Base-by-base conservation (phyloP, 2,113 vertebrate genomes). In the Sylvilagus bachmani region DNA sequence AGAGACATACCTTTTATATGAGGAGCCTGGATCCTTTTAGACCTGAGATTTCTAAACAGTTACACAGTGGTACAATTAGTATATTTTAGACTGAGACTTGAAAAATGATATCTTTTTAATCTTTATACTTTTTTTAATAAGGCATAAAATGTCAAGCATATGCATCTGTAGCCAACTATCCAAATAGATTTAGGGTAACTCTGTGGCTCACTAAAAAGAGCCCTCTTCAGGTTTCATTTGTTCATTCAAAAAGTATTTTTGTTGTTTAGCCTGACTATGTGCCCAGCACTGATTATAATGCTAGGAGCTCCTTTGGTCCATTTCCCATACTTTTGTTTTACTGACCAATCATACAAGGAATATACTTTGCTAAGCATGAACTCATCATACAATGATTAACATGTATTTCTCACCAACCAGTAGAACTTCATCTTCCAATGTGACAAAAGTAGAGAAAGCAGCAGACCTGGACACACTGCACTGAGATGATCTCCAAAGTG, bases 71-170 rank as follows among this genome's bases (percentile, higher is more conserved):
- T 80, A 94, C 75, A 81, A 87, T 80, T 90, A 93, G 67, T 74
- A 29, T 85, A 85, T 62, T 93, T 95, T 89, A 95, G 69, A 90
- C 0, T 69, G 62, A 95, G 33, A 90, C 49, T 89, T 73, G 64
- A 64, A 71, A 90, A 92, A 44, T 16, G 29, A 74, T 86, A 16
- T 58, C 12, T 58, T 58, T 58, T 16, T 49, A 89, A 44, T 44
- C 44, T 44, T 44, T 44, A 9, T 44, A 9, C 11, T 66, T 78
- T 89, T 86, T 82, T 96, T 86, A 91, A 78, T 81, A 95, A 66
- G 53, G 73, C 36, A 84, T 87, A 77, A 84, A 67, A 67, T 90
- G 93, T 95, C 84, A 88, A 91, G 93, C 53, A 70, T 93, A 44
- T 75, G 66, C 44, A 9, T 86, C 84, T 89, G 38, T 13, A 89